Evolutionary conservation across 2,113 vertebrate genomes (phyloP), one percentile per base, ranked within the genome.

Genomic region (Galemys pyrenaicus): DNA sequence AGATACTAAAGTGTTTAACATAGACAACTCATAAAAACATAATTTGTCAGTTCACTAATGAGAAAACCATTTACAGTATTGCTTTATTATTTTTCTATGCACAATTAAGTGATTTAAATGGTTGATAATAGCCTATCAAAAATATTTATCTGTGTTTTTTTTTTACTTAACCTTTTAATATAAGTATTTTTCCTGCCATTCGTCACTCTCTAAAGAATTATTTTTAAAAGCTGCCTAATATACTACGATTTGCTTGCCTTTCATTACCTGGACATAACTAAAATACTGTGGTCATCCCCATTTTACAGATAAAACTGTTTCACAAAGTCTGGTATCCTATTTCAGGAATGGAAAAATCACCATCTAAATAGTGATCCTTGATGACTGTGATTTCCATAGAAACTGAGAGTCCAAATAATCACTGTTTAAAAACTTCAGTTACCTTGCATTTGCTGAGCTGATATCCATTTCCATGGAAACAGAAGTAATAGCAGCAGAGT

Each of bases 401-500:
- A 78, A 94, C 80, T 37, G 75, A 74, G n/a, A 96, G 94, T 88
- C 91, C 93, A 96, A 92, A 94, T 85, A 93, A 84, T 44, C 39
- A 49, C 86, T 2, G 62, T 96, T 97, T 95, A 84, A 95, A 95
- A 94, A 94, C 74, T 87, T 96, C 87, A 85, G 5, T 92, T 95
- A 44, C 83, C 88, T 91, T 81, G n/a, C 94, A 96, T 96, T 54
- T 92, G 77, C 84, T 71, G 82, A 92, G 91, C 82, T 77, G 83
- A 30, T 95, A 93, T 92, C 82, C 94, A 84, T 97, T 96, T 96
- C 97, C 96, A 97, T 97, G 97, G 98, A 97, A 97, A 98, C 96
- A 94, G 79, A 75, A 89, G 35, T 64, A 74, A 49, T 54, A 93
- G 91, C 84, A 95, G 93, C 95, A 86, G 73, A 92, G 67, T 75